Evolutionary conservation across 2,113 vertebrate species (phyloP).

Genomic region (Enhydra lutris): DNA sequence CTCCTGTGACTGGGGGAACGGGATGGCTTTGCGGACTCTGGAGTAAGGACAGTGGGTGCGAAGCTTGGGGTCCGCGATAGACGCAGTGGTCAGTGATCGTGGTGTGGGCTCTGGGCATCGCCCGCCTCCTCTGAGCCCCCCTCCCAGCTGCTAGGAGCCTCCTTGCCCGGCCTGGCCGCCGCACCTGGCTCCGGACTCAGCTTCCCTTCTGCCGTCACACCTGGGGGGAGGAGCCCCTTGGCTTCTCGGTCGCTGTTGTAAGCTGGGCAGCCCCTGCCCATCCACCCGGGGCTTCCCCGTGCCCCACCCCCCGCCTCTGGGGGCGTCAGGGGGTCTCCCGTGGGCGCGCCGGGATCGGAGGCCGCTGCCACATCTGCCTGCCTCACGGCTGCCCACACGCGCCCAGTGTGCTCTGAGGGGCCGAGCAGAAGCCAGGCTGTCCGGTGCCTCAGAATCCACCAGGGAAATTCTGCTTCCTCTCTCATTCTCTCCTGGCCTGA

Average conservation of each 20-base stretch:
- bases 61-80: rapidly evolving
- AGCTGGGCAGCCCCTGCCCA: too few relatives aligned
- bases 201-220: background rate
- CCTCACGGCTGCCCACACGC: rapidly evolving
- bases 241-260: background rate
- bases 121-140: rapidly evolving
- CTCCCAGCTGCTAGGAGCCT: background rate
- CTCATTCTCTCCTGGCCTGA: rapidly evolving
- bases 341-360: rapidly evolving
- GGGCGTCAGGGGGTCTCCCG: background rate
- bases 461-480: background rate
- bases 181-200: background rate
- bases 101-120: background rate
- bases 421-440: background rate
- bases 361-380: background rate
- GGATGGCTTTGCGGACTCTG: background rate
- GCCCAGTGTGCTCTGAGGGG: rapidly evolving
- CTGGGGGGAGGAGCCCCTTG: background rate
- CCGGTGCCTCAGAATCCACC: background rate
- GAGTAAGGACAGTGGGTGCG: background rate
- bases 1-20: rapidly evolving
- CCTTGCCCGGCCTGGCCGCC: background rate
- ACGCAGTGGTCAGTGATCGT: background rate
- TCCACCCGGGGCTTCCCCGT: too few relatives aligned
- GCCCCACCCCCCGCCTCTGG: background rate